A percentile compares a stretch with the other conserved stretches of the same genome.
These are phyloP conservation scores for Folsomia manolachei DNA, from an alignment of 2,888 invertebrate genomes.

Conservation along the genomic window DNA sequence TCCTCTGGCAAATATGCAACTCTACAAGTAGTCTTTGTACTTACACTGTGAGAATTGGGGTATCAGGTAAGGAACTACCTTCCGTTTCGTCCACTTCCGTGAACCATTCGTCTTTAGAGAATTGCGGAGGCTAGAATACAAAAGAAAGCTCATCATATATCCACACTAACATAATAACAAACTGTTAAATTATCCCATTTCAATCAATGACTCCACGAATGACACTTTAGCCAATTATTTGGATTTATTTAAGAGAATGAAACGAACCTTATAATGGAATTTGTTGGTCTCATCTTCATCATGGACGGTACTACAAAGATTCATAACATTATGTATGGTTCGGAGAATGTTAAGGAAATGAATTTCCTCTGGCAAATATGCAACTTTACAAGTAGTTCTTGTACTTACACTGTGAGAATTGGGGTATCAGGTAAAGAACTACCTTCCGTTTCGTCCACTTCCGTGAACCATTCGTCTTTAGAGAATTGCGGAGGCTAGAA, in stretches of 20 bases:
- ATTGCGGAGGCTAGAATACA: conserved; percentile 77
- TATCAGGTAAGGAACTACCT: conserved; percentile 84
- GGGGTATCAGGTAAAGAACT: conserved; percentile 88
- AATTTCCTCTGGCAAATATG: too few species aligned
- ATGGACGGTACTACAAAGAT: conserved; percentile 88
- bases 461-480: conserved; percentile 93
- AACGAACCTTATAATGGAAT: conserved; percentile 87
- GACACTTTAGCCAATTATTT: too few species aligned
- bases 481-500: conserved; percentile 83
- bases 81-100: conserved; percentile 95
- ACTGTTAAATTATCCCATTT: too few species aligned
- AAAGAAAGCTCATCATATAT: conserved; percentile 1
- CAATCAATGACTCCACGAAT: too few species aligned
- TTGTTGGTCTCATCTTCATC: conserved; percentile 96
- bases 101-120: conserved; percentile 93
- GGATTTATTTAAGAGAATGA: too few species aligned
- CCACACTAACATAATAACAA: not conserved
- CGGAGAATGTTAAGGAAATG: too few species aligned
- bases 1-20: too few species aligned
- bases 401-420: conserved; percentile 88
- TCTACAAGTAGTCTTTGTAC: too few species aligned
- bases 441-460: conserved; percentile 93
- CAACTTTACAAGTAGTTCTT: too few species aligned
- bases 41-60: conserved; percentile 91
- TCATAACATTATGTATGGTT: too few species aligned